phyloP scores from a whole-genome alignment of 1,140 invertebrate species.

The Bathynomus jamesi region DNA sequence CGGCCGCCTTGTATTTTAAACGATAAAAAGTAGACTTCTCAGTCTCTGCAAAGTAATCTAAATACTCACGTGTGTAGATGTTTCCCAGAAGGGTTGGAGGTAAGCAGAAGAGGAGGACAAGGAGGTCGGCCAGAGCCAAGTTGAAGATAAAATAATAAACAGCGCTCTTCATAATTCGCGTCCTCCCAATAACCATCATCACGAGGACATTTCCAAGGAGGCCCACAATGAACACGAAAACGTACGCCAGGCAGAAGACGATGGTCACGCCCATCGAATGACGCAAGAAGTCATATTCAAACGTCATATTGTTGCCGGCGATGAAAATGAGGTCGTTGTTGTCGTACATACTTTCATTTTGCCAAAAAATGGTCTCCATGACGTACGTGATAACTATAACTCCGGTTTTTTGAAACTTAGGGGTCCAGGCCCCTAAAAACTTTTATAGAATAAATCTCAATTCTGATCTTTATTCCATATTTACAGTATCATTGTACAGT shows the following conservation, averaged over 20 bases:
- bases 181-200: conserved; percentile 46
- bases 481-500: too few species aligned
- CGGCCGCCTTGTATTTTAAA: too few species aligned
- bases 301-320: neutral
- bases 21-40: too few species aligned
- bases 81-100: conserved; percentile 87
- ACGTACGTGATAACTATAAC: too few species aligned
- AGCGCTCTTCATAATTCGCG: conserved; percentile 46
- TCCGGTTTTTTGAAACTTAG: too few species aligned
- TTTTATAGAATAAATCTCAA: too few species aligned
- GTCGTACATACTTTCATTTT: too few species aligned
- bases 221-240: conserved; percentile 45
- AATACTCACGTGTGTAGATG: conserved; percentile 82
- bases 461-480: too few species aligned
- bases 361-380: too few species aligned
- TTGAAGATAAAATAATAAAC: conserved; percentile 96
- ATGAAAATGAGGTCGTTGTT: too few species aligned
- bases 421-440: too few species aligned
- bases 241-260: conserved; percentile 42
- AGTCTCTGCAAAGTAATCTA: too few species aligned
- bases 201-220: conserved; percentile 49
- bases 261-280: conserved; percentile 38
- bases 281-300: conserved; percentile 23
- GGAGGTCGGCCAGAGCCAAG: conserved; percentile 83
- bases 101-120: conserved; percentile 86